These are phyloP conservation scores for Phoenicopterus ruber DNA, from an alignment of 2,113 vertebrate species.

Conservation along the genomic window DNA sequence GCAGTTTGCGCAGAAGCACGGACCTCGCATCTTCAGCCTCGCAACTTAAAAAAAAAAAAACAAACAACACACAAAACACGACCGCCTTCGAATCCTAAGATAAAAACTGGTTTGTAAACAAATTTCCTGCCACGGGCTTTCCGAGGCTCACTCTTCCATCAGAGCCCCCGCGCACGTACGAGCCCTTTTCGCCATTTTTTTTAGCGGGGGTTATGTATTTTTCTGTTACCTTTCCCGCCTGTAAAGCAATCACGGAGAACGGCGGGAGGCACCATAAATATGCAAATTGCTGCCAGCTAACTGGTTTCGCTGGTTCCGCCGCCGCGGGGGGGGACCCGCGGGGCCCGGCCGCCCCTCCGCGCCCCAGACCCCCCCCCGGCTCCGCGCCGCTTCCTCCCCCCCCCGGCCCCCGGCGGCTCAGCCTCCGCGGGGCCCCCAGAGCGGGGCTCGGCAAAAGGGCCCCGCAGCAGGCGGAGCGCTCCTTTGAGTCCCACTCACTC, in stretches of 20 bases:
- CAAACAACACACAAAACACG: neutral
- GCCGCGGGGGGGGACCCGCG: neutral
- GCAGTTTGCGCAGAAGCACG: slow-evolving; percentile 9
- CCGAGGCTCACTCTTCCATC: slow-evolving; percentile 49
- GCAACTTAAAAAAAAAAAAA: slow-evolving; percentile 9
- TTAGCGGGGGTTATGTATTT: slow-evolving; percentile 70
- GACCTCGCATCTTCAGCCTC: neutral
- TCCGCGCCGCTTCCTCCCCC: neutral
- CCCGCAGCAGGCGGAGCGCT: neutral
- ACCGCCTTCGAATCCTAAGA: slow-evolving; percentile 28
- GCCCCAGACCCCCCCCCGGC: too few relatives aligned
- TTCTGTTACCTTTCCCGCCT: slow-evolving; percentile 78
- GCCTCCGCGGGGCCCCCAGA: neutral
- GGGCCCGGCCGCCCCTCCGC: neutral
- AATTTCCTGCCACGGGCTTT: slow-evolving; percentile 44
- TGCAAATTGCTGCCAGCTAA: slow-evolving; percentile 79
- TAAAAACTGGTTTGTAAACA: slow-evolving; percentile 49
- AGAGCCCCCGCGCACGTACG: slow-evolving; percentile 21
- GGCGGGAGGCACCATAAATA: slow-evolving; percentile 83
- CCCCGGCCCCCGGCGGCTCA: neutral
- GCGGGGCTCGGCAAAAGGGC: neutral
- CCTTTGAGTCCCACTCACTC: neutral
- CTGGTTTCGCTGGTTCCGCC: slow-evolving; percentile 75
- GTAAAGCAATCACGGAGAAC: slow-evolving; percentile 80
- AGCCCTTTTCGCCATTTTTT: slow-evolving; percentile 45